Evolutionary conservation across 2,113 vertebrate genomes (phyloP), one percentile per base, ranked within the genome.

Genomic region (Vidua macroura): DNA sequence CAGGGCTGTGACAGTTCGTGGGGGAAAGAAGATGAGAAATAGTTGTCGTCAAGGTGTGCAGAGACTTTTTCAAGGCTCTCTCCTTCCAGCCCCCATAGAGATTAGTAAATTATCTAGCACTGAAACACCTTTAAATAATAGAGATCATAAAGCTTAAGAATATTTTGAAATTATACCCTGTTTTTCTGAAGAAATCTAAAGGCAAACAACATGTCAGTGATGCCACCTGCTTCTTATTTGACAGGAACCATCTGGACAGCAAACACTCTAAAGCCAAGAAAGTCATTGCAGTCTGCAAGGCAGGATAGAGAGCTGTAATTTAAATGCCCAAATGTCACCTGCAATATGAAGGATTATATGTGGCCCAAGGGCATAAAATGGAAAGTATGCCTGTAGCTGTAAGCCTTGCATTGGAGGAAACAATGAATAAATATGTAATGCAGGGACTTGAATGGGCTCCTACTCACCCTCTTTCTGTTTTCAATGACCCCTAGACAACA

Each of bases 211-310:
- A 85, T 19, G 53, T 69, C 39, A 87, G 35, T 35, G 77, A 35
- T 33, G 49, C 48, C 78, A 88, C 85, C 82, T 88, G 94, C 93
- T 96, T 96, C 73, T 62, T 48, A n/a, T 76, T 95, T 87, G 88
- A 93, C 69, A 67, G 86, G 82, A 81, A 49, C 73, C 76, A 68
- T 41, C 82, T 93, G 93, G 76, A 83, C 75, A 95, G 66, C 68
- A 62, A 93, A 74, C 56, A 86, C 59, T 52, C 52, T 87, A 74
- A 86, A 82, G 81, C 85, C 58, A 21, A 92, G 51, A 68, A 46
- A 52, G 82, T 58, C 62, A 83, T 21, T 56, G 64, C 28, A 41
- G 78, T 25, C 15, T 46, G 87, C 62, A 83, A 92, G 31, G 73
- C 73, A 82, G 84, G 79, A 81, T 7, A 80, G 56, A 78, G 21